Conservation (phyloP, 2,888 invertebrate genomes). For the Byasa hedistus region DNA sequence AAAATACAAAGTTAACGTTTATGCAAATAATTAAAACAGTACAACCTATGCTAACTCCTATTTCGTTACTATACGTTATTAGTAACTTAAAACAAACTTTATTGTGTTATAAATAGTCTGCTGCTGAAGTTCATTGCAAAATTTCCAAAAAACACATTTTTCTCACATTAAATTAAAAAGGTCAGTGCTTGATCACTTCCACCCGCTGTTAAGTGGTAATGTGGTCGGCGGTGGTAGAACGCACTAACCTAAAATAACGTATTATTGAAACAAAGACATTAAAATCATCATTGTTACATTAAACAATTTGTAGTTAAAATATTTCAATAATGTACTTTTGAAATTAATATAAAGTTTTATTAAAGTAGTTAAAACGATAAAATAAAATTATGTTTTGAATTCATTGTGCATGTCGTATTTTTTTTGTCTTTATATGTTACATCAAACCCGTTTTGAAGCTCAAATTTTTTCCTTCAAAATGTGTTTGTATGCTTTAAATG, state of each 20-base stretch:
- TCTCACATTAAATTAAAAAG: no score
- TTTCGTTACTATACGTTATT: background rate
- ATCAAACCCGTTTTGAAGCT: conserved; percentile 56
- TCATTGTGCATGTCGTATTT: conserved; percentile 74
- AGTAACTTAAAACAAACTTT: no score
- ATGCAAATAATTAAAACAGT: background rate
- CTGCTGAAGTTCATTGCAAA: no score
- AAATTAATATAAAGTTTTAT: background rate
- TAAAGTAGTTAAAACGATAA: conserved; percentile 31
- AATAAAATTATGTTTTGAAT: conserved; percentile 54
- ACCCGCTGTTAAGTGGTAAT: no score
- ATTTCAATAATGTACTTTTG: background rate
- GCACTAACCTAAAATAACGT: background rate
- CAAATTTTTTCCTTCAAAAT: conserved; percentile 41
- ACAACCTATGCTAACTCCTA: background rate
- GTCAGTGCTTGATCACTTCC: no score
- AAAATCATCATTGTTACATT: background rate
- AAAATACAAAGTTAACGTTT: background rate
- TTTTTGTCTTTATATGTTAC: conserved; percentile 62
- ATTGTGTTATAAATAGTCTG: no score
- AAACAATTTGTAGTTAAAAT: background rate
- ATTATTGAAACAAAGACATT: background rate
- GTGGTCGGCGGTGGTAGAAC: no score
- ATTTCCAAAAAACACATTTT: no score
- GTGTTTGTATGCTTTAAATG: conserved; percentile 69